Conservation (phyloP, 2,797 vertebrate genomes). For the Galagoides demidoff region DNA sequence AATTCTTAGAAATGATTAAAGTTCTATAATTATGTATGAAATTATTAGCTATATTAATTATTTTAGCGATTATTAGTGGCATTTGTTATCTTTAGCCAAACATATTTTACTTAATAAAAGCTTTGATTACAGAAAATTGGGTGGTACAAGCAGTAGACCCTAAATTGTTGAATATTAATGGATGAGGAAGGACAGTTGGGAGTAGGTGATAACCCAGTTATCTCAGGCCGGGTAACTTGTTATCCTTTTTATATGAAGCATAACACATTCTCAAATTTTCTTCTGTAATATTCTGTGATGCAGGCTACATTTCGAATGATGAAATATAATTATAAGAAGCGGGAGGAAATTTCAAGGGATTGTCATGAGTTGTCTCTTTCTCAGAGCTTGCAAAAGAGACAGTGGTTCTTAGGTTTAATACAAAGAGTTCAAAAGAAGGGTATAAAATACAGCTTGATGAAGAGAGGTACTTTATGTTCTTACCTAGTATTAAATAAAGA, state of each 20-base stretch:
- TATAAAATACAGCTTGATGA: not conserved
- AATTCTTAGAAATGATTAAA: not conserved
- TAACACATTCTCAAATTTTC: not conserved
- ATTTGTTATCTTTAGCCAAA: not conserved
- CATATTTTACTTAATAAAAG: not conserved
- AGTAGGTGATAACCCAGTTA: not conserved
- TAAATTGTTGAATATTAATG: not conserved
- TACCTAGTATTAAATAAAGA: not conserved
- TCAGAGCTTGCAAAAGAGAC: not conserved
- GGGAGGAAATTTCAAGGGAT: not conserved
- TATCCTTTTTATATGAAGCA: not conserved
- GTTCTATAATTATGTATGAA: not conserved
- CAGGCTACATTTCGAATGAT: not conserved
- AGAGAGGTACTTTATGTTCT: not conserved
- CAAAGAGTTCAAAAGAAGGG: not conserved
- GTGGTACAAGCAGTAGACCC: not conserved
- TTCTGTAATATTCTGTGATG: not conserved
- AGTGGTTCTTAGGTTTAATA: not conserved
- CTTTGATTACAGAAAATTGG: conserved; percentile 9
- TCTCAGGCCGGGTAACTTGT: not conserved
- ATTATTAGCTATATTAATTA: not conserved
- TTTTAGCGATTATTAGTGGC: not conserved
- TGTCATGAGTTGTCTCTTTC: not conserved
- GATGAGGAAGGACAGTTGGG: not conserved
- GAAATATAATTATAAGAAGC: not conserved